Conservation (phyloP, 2,797 vertebrate genomes). For the Pseudochirops corinnae region DNA sequence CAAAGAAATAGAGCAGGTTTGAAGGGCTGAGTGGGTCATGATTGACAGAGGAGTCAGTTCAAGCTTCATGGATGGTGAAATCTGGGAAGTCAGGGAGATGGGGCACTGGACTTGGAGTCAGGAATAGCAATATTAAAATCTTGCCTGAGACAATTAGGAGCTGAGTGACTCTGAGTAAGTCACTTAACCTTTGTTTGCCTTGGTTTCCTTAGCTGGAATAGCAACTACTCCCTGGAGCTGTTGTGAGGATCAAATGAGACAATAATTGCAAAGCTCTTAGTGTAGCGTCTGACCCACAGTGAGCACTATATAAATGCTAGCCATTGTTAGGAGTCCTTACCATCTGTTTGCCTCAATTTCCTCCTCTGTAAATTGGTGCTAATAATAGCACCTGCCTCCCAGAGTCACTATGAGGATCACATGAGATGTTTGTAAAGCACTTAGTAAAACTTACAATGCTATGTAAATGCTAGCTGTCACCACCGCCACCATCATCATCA, state of each 20-base stretch:
- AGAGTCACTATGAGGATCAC: neutral
- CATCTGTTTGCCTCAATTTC: neutral
- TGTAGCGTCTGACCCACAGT: neutral
- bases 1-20: neutral
- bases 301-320: neutral
- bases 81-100: neutral
- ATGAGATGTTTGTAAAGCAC: neutral
- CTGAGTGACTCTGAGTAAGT: neutral
- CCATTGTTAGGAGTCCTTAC: neutral
- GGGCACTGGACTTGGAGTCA: neutral
- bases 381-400: neutral
- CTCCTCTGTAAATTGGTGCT: neutral
- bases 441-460: neutral
- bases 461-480: neutral
- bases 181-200: neutral
- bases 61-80: neutral
- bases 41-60: neutral
- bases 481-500: neutral
- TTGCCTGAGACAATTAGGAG: neutral
- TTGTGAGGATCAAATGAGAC: neutral
- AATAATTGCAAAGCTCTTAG: neutral
- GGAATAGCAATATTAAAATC: neutral
- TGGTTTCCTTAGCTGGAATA: neutral
- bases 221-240: neutral
- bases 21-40: neutral